These are phyloP conservation scores for Pagrus major DNA, from an alignment of 2,113 vertebrate species.

Conservation along the genomic window DNA sequence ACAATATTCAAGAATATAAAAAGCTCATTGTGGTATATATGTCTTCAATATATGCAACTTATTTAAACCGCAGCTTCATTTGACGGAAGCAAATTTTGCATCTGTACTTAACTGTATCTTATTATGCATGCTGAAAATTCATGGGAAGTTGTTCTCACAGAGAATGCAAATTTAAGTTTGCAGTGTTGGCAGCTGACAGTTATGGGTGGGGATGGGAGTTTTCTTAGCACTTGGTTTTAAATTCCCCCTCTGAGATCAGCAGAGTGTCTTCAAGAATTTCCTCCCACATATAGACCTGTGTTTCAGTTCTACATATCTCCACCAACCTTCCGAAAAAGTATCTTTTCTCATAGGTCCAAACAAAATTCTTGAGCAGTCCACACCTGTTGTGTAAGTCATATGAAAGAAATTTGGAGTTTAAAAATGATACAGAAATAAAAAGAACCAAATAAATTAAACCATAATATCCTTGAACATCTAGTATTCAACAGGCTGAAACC, in stretches of 20 bases:
- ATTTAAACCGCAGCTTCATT: conserved; percentile 10
- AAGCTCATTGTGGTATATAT: conserved; percentile 23
- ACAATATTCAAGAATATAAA: conserved; percentile 47
- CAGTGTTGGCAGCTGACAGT: neutral
- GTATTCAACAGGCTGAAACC: neutral
- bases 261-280: neutral
- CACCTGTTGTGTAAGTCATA: neutral
- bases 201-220: neutral
- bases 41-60: conserved; percentile 9
- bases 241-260: neutral
- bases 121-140: neutral
- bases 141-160: neutral
- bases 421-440: neutral
- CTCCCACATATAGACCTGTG: neutral
- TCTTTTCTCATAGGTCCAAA: neutral
- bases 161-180: neutral
- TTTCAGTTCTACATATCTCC: neutral
- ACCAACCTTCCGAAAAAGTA: neutral
- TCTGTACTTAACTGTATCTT: neutral
- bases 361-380: neutral
- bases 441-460: neutral
- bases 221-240: neutral
- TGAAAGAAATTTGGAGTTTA: neutral
- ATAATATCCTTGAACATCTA: too few species aligned
- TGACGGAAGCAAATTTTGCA: conserved; percentile 20